Conservation (phyloP, 2,888 invertebrate species). For the Microplitis deprimator region DNA sequence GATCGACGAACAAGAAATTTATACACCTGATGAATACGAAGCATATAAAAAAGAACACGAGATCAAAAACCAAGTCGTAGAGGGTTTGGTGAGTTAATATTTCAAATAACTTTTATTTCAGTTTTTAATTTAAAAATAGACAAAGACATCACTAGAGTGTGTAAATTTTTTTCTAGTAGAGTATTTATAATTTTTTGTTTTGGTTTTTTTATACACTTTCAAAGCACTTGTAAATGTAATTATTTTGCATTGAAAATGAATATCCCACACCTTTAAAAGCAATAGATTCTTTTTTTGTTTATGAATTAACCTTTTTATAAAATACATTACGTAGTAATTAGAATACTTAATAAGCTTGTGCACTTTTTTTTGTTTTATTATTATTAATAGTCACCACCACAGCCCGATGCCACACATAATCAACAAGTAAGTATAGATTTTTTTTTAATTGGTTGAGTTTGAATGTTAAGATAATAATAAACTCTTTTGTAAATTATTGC, state of each 20-base stretch:
- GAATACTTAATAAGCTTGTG: not conserved
- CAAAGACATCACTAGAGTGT: not conserved
- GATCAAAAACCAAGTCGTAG: constrained; percentile 73
- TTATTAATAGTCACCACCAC: not conserved
- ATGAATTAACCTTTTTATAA: not conserved
- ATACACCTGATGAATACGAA: constrained; percentile 87
- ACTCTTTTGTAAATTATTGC: no score
- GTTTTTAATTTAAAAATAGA: not conserved
- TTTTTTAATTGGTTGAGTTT: not conserved
- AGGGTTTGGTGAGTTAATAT: constrained; percentile 33
- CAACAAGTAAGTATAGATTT: not conserved
- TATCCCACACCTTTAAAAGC: no score
- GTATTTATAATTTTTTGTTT: not conserved
- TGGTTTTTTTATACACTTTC: not conserved
- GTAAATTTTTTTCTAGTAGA: not conserved
- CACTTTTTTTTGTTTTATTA: not conserved
- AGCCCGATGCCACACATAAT: not conserved
- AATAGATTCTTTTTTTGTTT: no score
- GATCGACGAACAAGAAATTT: constrained; percentile 88
- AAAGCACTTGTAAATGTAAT: not conserved
- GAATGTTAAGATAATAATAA: not conserved
- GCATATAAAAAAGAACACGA: constrained; percentile 82
- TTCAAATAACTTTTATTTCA: not conserved
- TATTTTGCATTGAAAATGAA: not conserved
- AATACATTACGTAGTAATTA: not conserved